phyloP scores from a whole-genome alignment of 1,140 invertebrate species.

The Carcinoscorpius rotundicauda region DNA sequence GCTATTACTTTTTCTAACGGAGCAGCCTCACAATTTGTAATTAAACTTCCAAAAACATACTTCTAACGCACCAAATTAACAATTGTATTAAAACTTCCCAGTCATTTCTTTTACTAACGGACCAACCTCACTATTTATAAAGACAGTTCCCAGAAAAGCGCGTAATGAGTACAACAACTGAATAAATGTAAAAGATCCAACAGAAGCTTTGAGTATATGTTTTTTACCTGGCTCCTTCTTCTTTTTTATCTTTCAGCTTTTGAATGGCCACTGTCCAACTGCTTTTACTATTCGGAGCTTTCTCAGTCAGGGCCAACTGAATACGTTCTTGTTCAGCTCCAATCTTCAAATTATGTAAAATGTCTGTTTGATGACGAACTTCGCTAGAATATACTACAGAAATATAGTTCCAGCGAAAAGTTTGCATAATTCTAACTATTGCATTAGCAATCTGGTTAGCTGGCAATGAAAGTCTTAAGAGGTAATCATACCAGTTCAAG shows the following conservation, averaged over 20 bases:
- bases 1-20: too few species aligned
- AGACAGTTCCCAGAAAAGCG: too few species aligned
- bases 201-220: too few species aligned
- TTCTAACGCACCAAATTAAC: too few species aligned
- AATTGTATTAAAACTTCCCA: too few species aligned
- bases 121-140: too few species aligned
- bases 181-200: too few species aligned
- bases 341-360: slow-evolving; percentile 23
- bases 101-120: too few species aligned
- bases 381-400: slow-evolving; percentile 26
- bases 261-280: slow-evolving; percentile 6
- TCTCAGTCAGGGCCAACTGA: slow-evolving; percentile 14
- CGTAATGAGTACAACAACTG: too few species aligned
- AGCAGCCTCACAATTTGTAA: too few species aligned
- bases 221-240: slow-evolving; percentile 15
- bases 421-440: slow-evolving; percentile 23
- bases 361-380: slow-evolving; percentile 21
- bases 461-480: slow-evolving; percentile 27
- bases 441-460: slow-evolving; percentile 23
- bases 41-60: too few species aligned
- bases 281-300: slow-evolving; percentile 3
- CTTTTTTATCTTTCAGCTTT: slow-evolving; percentile 6
- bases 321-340: slow-evolving; percentile 18
- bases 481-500: slow-evolving; percentile 23
- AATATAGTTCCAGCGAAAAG: slow-evolving; percentile 27